Evolutionary conservation across 2,797 vertebrate species (phyloP).

Genomic region (Zenarchopterus dispar): DNA sequence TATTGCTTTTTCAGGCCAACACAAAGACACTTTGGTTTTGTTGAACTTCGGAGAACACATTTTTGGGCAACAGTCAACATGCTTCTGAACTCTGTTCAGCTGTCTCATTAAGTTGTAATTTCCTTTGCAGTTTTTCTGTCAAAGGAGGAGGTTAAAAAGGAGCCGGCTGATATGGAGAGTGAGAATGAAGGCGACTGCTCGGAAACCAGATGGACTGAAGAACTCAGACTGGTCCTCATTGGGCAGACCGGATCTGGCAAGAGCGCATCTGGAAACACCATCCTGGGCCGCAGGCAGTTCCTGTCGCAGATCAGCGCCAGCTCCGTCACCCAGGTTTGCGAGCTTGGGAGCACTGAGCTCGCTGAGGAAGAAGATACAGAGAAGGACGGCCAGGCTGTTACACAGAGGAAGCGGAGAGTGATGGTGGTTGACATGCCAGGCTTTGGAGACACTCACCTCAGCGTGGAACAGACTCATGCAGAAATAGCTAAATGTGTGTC

Average conservation of each 20-base stretch:
- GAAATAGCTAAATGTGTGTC: constrained; percentile 82
- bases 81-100: no score
- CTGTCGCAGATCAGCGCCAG: constrained; percentile 72
- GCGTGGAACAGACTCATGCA: constrained; percentile 56
- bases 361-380: constrained; percentile 26
- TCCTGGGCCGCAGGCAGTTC: constrained; percentile 76
- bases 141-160: constrained; percentile 9
- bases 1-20: no score
- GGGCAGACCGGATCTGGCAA: constrained; percentile 83
- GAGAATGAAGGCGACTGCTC: constrained; percentile 18
- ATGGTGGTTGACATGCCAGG: constrained; percentile 82
- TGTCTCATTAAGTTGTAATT: not conserved
- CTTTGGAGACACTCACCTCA: constrained; percentile 79
- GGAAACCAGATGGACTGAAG: constrained; percentile 45
- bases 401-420: constrained; percentile 46
- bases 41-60: no score
- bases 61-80: no score
- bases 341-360: constrained; percentile 57
- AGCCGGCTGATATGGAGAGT: constrained; percentile 24
- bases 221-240: constrained; percentile 80
- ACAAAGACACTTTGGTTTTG: no score
- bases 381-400: not conserved
- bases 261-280: constrained; percentile 84
- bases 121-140: constrained; percentile 16
- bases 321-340: constrained; percentile 77